phyloP scores from a whole-genome alignment of 2,797 vertebrate species.

The Oryzias sinensis region DNA sequence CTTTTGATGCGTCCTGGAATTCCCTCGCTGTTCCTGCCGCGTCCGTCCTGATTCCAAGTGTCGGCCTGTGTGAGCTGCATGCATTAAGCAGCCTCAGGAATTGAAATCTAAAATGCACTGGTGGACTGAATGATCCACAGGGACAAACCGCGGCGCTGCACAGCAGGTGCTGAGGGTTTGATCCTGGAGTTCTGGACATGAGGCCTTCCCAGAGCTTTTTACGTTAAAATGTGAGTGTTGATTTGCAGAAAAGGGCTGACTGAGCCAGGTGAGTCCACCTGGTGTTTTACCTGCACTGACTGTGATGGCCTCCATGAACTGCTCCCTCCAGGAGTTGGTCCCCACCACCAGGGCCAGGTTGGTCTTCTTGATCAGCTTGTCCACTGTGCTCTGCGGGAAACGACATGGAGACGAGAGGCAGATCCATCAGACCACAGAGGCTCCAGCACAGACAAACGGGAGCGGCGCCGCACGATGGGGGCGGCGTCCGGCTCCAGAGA shows the following conservation, averaged over 20 bases:
- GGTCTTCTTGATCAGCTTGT: conserved; percentile 98
- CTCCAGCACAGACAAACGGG: conserved; percentile 6
- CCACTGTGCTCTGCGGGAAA: conserved; percentile 88
- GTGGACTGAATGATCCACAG: conserved; percentile 61
- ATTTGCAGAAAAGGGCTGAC: background rate
- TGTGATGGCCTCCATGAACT: conserved; percentile 98
- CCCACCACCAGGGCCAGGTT: conserved; percentile 97
- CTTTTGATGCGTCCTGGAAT: no score
- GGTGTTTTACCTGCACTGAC: conserved; percentile 89
- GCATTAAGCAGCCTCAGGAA: conserved; percentile 55
- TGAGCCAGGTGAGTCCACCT: no score
- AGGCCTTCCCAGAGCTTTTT: conserved; percentile 23
- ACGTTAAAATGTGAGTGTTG: no score
- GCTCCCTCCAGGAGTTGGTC: conserved; percentile 98
- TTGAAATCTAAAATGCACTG: conserved; percentile 59
- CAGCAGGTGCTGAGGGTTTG: conserved; percentile 24
- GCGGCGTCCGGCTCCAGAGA: conserved; percentile 27
- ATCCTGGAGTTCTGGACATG: conserved; percentile 23
- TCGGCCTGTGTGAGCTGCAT: conserved; percentile 50
- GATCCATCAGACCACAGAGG: background rate
- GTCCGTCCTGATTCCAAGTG: conserved; percentile 56
- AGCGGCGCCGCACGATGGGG: conserved; percentile 57
- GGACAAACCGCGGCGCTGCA: conserved; percentile 23
- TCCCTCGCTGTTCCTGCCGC: background rate
- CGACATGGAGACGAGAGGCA: background rate